Evolutionary conservation across 2,888 invertebrate genomes (phyloP), one percentile per base, ranked within the genome.

Genomic region (Chaitophorus viminalis): DNA sequence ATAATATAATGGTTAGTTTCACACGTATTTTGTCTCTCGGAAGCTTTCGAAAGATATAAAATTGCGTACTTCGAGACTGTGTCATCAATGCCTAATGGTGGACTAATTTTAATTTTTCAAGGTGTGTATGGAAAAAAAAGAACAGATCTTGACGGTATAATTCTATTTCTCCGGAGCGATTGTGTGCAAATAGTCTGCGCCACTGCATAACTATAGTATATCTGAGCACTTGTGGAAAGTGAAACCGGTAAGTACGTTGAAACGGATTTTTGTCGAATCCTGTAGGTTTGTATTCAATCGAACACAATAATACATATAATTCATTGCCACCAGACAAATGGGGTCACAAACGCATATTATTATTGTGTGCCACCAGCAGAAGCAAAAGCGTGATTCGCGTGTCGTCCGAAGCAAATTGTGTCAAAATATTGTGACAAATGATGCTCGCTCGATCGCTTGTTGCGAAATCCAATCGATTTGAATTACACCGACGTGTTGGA

Each of bases 401-500:
- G 39, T 39, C 39, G 65, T 65, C n/a, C 65, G n/a, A 29, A 11
- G 65, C 25, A n/a, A 29, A 65, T 65, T 2, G n/a, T 65, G n/a
- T 65, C n/a, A n/a, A 54, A 31, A 72, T 54, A 33, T 46, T 29
- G 46, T 3, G 31, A 72, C 18, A 18, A 65, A 29, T 65, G 8
- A n/a, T 65, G 25, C 21, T n/a, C 65, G 25, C 21, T n/a, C 65
- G 65, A 9, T n/a, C n/a, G n/a, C n/a, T 65, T 46, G 54, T 82
- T 83, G 74, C 82, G 36, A 74, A 54, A 83, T 36, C 29, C 74
- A 29, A 6, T 36, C 29, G 60, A 75, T 74, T 75, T 74, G 60
- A 60, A 83, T 60, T 83, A 75, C 74, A 60, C 74, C 74, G 74
- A 75, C 82, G 74, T 21, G 60, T 74, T 17, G 74, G 33, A 18